Evolutionary conservation across 2,888 invertebrate genomes (phyloP).

Genomic region (Anthrax anthrax): DNA sequence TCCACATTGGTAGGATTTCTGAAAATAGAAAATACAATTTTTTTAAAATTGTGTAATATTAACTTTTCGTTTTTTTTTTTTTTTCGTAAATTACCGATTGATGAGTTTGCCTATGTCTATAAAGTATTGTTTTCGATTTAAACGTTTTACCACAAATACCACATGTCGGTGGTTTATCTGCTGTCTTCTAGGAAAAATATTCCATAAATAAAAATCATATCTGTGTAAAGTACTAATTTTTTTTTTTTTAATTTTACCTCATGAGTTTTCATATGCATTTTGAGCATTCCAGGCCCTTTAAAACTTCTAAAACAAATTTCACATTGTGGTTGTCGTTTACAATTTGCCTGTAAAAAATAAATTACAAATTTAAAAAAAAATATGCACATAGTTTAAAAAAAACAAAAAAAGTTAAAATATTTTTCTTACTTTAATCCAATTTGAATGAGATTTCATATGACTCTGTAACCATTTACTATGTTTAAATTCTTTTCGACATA

Average conservation of each 20-base stretch:
- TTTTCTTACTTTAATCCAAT: constrained; percentile 44
- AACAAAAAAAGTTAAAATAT: background rate
- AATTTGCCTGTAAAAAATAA: constrained; percentile 37
- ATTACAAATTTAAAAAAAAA: background rate
- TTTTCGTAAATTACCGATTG: constrained; percentile 30
- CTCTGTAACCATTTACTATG: constrained; percentile 45
- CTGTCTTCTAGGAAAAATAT: constrained; percentile 27
- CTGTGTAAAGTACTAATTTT: too few species aligned
- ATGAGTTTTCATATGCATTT: constrained; percentile 52
- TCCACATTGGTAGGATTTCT: constrained; percentile 27
- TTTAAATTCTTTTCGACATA: constrained; percentile 48
- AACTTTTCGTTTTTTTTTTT: background rate
- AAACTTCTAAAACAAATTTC: constrained; percentile 45
- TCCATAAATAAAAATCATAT: too few species aligned
- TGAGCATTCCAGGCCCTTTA: constrained; percentile 50
- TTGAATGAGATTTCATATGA: constrained; percentile 47
- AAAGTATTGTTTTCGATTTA: constrained; percentile 44
- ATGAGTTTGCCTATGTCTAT: constrained; percentile 47
- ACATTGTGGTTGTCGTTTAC: constrained; percentile 49
- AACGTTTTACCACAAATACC: constrained; percentile 46
- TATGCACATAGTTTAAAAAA: background rate
- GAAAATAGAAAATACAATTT: constrained; percentile 1
- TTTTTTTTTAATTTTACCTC: constrained; percentile 25
- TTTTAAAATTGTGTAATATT: background rate
- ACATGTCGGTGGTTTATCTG: constrained; percentile 44